Evolutionary conservation across 2,888 invertebrate genomes (phyloP).

Genomic region (Harpagoxenus sublaevis): DNA sequence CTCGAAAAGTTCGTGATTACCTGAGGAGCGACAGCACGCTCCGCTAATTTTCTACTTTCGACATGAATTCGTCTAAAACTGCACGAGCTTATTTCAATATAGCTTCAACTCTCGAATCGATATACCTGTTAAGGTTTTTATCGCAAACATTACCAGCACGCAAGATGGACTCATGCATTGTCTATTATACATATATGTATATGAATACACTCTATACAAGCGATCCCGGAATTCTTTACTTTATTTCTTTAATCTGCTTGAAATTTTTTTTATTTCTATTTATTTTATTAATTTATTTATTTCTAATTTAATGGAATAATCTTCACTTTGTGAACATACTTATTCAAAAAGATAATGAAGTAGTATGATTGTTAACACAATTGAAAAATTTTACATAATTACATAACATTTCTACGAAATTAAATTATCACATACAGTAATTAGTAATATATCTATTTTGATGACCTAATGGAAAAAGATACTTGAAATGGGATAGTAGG

Average conservation of each 20-base stretch:
- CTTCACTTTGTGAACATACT: not conserved
- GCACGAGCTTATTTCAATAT: slow-evolving; percentile 31
- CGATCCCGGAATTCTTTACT: not conserved
- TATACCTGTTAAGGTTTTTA: slow-evolving; percentile 32
- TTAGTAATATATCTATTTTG: not conserved
- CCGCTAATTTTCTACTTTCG: slow-evolving; percentile 66
- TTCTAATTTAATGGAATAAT: not conserved
- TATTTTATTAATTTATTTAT: not conserved
- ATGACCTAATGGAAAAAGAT: not conserved
- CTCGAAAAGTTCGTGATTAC: slow-evolving; percentile 61
- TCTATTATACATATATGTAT: not conserved
- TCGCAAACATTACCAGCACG: slow-evolving; percentile 5
- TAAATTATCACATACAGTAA: not conserved
- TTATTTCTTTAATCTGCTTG: not conserved
- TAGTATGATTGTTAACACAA: not conserved
- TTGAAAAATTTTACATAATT: not conserved
- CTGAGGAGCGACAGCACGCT: slow-evolving; percentile 56
- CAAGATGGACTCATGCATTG: not conserved
- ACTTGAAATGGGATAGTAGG: no score
- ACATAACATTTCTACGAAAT: not conserved
- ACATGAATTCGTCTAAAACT: slow-evolving; percentile 61
- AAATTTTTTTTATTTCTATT: not conserved
- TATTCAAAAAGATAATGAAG: not conserved
- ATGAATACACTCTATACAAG: not conserved
- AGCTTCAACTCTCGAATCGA: slow-evolving; percentile 52